Evolutionary conservation across 2,888 invertebrate species (phyloP).

Genomic region (Drosophila mayaguana): DNA sequence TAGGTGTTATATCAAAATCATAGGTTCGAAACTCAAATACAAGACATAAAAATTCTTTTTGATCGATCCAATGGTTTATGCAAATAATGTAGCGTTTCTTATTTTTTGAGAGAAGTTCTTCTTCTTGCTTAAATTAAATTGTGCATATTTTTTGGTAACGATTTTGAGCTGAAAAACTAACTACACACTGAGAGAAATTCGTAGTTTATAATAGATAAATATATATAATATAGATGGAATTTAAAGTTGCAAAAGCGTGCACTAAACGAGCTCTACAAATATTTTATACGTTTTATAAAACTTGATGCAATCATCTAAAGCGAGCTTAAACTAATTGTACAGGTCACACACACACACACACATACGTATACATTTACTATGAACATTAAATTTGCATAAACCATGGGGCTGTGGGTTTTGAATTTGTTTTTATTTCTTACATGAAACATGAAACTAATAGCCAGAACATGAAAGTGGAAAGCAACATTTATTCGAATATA

Average conservation of each 20-base stretch:
- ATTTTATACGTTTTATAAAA: background rate
- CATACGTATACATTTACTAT: conserved; percentile 18
- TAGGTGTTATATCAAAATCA: conserved; percentile 26
- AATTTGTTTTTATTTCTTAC: conserved; percentile 18
- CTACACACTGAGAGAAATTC: conserved; percentile 32
- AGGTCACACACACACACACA: conserved; percentile 17
- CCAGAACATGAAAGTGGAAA: conserved; percentile 19
- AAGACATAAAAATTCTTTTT: conserved; percentile 45
- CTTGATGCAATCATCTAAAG: conserved; percentile 12
- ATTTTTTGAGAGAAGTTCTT: conserved; percentile 36
- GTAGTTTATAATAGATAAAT: background rate
- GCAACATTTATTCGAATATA: conserved; percentile 1
- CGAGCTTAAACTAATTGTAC: conserved; percentile 18
- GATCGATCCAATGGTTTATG: conserved; percentile 84
- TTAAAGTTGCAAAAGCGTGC: conserved; percentile 10
- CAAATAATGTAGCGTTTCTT: conserved; percentile 78
- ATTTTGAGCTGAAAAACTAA: conserved; percentile 74
- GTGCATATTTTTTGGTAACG: conserved; percentile 83
- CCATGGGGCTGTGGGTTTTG: conserved; percentile 59
- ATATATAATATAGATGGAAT: background rate
- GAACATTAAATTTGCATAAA: conserved; percentile 78
- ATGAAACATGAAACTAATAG: conserved; percentile 17
- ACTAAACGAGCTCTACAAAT: background rate
- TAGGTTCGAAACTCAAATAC: conserved; percentile 51
- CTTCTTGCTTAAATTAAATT: conserved; percentile 61